Conservation (phyloP, 2,888 invertebrate genomes). For the Eupithecia subumbrata region DNA sequence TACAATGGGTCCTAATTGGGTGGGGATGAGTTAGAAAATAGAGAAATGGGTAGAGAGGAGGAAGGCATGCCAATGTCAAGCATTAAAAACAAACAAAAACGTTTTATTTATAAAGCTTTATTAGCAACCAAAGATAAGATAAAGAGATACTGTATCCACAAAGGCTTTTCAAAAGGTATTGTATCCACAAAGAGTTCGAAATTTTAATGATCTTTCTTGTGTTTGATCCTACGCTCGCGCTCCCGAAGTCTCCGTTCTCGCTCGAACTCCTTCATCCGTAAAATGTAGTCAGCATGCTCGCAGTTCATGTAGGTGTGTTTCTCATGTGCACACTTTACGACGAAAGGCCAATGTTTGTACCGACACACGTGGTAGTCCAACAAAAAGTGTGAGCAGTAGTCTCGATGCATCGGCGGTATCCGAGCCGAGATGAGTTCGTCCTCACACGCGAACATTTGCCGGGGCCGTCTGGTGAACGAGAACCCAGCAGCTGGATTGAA, state of each 20-base stretch:
- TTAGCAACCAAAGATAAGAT: neutral
- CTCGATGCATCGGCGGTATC: constrained; percentile 86
- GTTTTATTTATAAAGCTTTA: neutral
- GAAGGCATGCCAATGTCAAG: neutral
- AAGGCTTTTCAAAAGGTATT: neutral
- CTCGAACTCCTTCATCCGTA: constrained; percentile 75
- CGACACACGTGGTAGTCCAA: constrained; percentile 88
- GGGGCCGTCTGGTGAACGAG: constrained; percentile 85
- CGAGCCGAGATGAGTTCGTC: constrained; percentile 90
- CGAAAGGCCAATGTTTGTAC: constrained; percentile 86
- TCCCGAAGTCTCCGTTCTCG: constrained; percentile 67
- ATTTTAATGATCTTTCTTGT: neutral
- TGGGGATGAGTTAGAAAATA: neutral
- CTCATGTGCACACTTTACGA: constrained; percentile 87
- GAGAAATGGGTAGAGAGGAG: neutral
- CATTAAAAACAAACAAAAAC: neutral
- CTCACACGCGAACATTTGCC: constrained; percentile 88
- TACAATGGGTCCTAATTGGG: no score
- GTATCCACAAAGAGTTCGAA: neutral
- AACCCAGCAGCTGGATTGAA: constrained; percentile 90
- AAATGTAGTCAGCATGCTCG: constrained; percentile 90
- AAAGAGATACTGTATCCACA: neutral
- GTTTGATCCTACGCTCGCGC: constrained; percentile 60
- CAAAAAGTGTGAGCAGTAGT: constrained; percentile 92
- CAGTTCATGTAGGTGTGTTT: constrained; percentile 90